Evolutionary conservation across 2,888 invertebrate genomes (phyloP), one percentile per base, ranked within the genome.

Genomic region (Coecobrya sp.): DNA sequence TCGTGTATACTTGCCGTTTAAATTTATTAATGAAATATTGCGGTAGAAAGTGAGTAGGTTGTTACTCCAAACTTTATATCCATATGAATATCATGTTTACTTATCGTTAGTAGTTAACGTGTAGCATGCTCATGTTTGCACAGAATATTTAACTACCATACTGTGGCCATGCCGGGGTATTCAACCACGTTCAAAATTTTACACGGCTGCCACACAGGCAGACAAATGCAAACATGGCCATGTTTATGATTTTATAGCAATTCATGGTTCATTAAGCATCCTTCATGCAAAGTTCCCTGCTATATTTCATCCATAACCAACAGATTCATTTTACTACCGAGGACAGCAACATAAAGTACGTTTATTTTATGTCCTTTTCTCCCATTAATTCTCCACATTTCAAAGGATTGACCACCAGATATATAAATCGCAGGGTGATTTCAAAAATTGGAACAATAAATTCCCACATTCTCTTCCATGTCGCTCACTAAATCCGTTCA

Each of bases 331-430:
- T 76, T 76, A 22, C 49, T 3, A 25, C 22, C 49, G 16, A 76
- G 52, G 25, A 49, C 76, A 25, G n/a, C 76, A 13, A 76, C 76
- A 52, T 45, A 76, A 49, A 76, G 16, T 25, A 70, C 3, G 68
- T 36, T 65, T 16, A 36, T 73, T 73, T 73, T 42, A 42, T 49
- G 25, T 49, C 76, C 16, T 76, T 62, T 49, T 3, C 16, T 49
- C 16, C 25, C 45, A 79, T 79, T 55, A 79, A 79, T 27, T 79
- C 25, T 45, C 76, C 22, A 10, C 52, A 5, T 19, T 5, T 13
- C 3, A 79, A 79, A 76, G 76, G 27, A 79, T 79, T 79, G 79
- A 55, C 79, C 79, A 79, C 16, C 27, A 55, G 22, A 76, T 25
- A 49, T 49, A 49, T 73, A 65, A 65, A 25, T 65, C 10, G 65